Evolutionary conservation across 2,113 vertebrate genomes (phyloP), one percentile per base, ranked within the genome.

Genomic region (Pungitius pungitius): DNA sequence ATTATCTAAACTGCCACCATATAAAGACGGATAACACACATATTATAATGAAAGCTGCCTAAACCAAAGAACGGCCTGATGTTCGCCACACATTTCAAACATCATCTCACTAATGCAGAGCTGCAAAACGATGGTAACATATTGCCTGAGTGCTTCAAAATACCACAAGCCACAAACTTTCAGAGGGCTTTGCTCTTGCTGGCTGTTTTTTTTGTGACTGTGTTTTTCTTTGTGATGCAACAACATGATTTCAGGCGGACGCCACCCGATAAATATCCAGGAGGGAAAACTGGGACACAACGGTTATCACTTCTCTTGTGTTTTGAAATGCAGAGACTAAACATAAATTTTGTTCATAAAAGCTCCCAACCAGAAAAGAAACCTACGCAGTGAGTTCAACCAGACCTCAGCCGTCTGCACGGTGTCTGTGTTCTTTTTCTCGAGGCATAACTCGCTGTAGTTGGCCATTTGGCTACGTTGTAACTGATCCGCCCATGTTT

Each of bases 191-290:
- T 63, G 43, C 66, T 54, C 45, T 15, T 8, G 43, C 26, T 61
- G 42, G 12, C 55, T 70, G 60, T 68, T 85, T 75, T 70, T 76
- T 86, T 81, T 45, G 71, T 64, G 70, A 67, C 57, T 74, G 17
- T 75, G 39, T 78, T 75, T 81, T 82, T 54, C 61, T 83, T 80
- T 69, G 66, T 77, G 75, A 81, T 73, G 78, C 57, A 67, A 74
- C 78, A 63, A 74, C 70, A 77, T 70, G 57, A 85, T 72, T 88
- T 80, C 69, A 85, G 64, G 35, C 73, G 73, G 47, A 69, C 52
- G 51, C 67, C 68, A 17, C 33, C 52, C 67, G 77, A 75, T 67
- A 83, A 81, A 85, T 81, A 83, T 35, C 59, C 71, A 67, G 39
- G 58, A 61, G 45, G 77, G 45, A 79, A 74, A 82, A 80, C 42